Evolutionary conservation across 2,113 vertebrate species (phyloP), one percentile per base, ranked within the genome.

Genomic region (Cichladusa arquata): DNA sequence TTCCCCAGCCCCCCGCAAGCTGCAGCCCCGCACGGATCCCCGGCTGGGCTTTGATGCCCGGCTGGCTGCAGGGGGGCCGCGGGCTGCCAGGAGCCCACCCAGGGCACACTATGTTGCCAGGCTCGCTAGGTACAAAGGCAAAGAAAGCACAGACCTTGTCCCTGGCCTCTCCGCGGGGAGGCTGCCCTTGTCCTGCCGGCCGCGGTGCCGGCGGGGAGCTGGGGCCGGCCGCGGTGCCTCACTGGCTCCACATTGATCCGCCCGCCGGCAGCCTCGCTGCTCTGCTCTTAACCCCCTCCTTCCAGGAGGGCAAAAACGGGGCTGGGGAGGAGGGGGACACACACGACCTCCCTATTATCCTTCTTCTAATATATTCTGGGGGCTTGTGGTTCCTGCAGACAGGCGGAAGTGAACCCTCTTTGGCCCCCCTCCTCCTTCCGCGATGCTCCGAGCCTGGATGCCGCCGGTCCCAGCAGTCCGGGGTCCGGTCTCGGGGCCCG

Each of bases 361-460:
- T 92, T 91, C 80, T 79, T 85, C 82, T 81, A 89, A 94, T 72
- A 94, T 92, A 88, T 93, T 93, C 96, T 93, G 83, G 89, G 93
- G 88, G 96, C 95, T 97, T 98, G 95, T 95, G 96, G 97, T 98
- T 98, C 97, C 98, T 98, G 97, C 97, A 98, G 76, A 42, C 95
- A 91, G 97, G 97, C 97, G 97, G 98, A 98, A 98, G 97, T 98
- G 97, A 98, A 97, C 94, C 96, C 96, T 90, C 79, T 71, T 44
- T 95, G 85, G 81, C 84, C 96, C 95, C 84, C 96, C 94, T 91
- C 93, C 94, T 81, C 92, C 96, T 94, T 87, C 84, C 94, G 90
- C 93, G 92, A 60, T 81, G 92, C 90, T 83, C 25, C 70, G 45
- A 62, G 73, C 72, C 64, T 48, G 84, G 67, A 56, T 33, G 90